A percentile compares a stretch with the other conserved stretches of the same genome.
These are phyloP conservation scores for Bombyx mandarina DNA, from an alignment of 1,140 invertebrate species.

Conservation along the genomic window DNA sequence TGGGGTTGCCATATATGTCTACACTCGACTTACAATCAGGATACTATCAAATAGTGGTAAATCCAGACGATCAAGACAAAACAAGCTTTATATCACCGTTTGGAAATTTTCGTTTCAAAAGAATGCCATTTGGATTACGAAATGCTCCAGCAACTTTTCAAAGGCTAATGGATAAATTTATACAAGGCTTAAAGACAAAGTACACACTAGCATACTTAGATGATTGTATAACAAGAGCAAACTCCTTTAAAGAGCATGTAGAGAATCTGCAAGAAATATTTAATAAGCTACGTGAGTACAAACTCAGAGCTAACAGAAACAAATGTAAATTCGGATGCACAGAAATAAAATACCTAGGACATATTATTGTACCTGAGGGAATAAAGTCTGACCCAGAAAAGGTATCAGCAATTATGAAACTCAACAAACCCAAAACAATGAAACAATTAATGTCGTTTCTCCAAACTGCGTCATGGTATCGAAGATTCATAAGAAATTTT, in stretches of 20 bases:
- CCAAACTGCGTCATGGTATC: conserved; percentile 48
- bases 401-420: conserved; percentile 3
- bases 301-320: background rate
- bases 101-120: conserved; percentile 41
- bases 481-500: conserved; percentile 23
- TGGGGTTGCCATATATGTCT: conserved; percentile 28
- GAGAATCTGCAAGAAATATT: conserved; percentile 3
- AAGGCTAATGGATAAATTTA: conserved; percentile 13
- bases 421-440: conserved; percentile 9
- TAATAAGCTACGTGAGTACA: background rate
- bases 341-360: conserved; percentile 40
- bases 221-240: conserved; percentile 2
- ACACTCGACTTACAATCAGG: conserved; percentile 37
- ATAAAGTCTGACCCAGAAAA: conserved; percentile 5
- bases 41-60: conserved; percentile 44
- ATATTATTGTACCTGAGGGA: conserved; percentile 19
- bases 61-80: conserved; percentile 26
- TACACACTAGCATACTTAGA: conserved; percentile 6
- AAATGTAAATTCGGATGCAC: conserved; percentile 5
- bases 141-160: conserved; percentile 23
- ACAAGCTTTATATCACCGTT: conserved; percentile 56
- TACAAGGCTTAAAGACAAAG: background rate
- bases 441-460: conserved; percentile 52
- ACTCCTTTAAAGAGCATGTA: conserved; percentile 1
- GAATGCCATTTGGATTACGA: conserved; percentile 58